A percentile compares a stretch with the other conserved stretches of the same genome.
Conservation (phyloP, 2,888 invertebrate species). For the Netelia fuscicornis region DNA sequence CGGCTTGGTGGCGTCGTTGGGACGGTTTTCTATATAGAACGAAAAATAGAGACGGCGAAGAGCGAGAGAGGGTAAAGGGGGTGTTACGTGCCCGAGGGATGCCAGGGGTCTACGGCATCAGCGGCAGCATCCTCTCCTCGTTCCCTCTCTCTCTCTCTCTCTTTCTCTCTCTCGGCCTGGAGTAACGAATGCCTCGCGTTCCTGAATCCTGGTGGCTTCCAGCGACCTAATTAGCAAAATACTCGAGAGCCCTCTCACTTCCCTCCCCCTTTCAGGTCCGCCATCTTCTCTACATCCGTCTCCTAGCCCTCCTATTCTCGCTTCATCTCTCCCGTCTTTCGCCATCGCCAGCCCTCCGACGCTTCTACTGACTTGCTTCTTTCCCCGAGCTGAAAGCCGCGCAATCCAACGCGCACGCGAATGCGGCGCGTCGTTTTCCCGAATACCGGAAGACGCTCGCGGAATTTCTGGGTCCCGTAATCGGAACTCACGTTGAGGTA, state of each 20-base stretch:
- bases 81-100: constrained; percentile 42
- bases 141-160: constrained; percentile 31
- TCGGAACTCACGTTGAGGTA: constrained; percentile 56
- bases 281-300: constrained; percentile 11
- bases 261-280: constrained; percentile 34
- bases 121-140: constrained; percentile 29
- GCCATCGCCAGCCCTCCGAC: constrained; percentile 17
- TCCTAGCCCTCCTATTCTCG: constrained; percentile 47
- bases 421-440: constrained; percentile 77
- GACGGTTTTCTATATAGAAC: constrained; percentile 32
- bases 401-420: constrained; percentile 69
- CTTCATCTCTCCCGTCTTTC: constrained; percentile 49
- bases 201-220: constrained; percentile 79
- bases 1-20: constrained; percentile 51
- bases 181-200: constrained; percentile 81
- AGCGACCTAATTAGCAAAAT: constrained; percentile 83
- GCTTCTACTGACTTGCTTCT: constrained; percentile 49
- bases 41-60: constrained; percentile 17
- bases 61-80: constrained; percentile 46
- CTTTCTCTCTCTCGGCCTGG: constrained; percentile 70
- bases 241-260: constrained; percentile 70
- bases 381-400: constrained; percentile 54
- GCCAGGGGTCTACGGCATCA: constrained; percentile 59
- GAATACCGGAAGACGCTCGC: constrained; percentile 77
- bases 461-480: constrained; percentile 74